Base-by-base conservation (phyloP, 2,113 vertebrate genomes). In the Nerophis lumbriciformis region DNA sequence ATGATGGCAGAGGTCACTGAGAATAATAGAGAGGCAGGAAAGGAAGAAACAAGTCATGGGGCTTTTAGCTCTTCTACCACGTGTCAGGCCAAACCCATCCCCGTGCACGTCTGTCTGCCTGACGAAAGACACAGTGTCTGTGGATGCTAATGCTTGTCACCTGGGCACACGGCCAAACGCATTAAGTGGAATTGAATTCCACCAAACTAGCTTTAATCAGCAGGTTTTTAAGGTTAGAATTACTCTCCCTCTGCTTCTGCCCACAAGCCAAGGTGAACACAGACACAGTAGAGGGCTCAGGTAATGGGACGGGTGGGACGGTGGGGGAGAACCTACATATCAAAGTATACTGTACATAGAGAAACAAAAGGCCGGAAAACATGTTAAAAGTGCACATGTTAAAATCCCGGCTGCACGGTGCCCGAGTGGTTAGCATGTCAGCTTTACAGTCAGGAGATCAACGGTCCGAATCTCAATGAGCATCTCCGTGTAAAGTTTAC, bases 181-280 rank as follows among this genome's bases (percentile, higher is more conserved):
- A 94, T 97, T 97, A 97, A 98, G 93, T 90, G 92, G 94, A 96
- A 97, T 96, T 91, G 93, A 96, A 96, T 95, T 95, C 92, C 92
- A 93, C 92, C 93, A 91, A 98, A 99, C 91, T 91, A 93, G 95
- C 96, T 97, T 96, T 95, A 96, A 97, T 98, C 96, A 99, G 96
- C 96, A 99, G 93, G 93, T 95, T 98, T 98, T 97, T 96, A 95
- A 98, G 94, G 94, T 94, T 97, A 94, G 94, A 95, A 95, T 91
- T 94, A 93, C 93, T 95, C 92, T 88, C 81, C 74, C 84, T 95
- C 94, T 94, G 93, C 93, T 94, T 91, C 90, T 90, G 82, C 89
- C 92, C 78, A 82, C 90, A 88, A 92, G 93, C 94, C 96, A 99
- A 98, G 95, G 96, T 97, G 96, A 98, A 95, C 95, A 94, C 87